Evolutionary conservation across 2,797 vertebrate species (phyloP), one percentile per base, ranked within the genome.

Genomic region (Naso thynnoides): DNA sequence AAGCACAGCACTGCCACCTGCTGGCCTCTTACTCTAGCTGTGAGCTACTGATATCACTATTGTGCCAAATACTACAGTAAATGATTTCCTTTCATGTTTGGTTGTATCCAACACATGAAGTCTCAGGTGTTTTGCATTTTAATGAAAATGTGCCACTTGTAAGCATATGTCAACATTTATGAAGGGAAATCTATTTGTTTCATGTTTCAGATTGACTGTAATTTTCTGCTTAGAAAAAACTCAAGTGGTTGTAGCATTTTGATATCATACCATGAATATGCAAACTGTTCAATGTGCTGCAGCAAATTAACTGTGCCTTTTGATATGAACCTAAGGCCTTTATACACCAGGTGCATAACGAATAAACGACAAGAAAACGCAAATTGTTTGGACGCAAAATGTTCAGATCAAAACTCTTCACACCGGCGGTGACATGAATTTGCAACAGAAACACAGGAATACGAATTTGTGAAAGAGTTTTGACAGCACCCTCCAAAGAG

Each of bases 1-100:
- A 8, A 11, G 26, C 31, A 47, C 44, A 38, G 6, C 27, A 55
- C 72, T 84, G 75, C 78, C 79, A 62, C 47, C 75, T 84, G 68
- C 48, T 79, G 76, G 70, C 26, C 24, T 33, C 26, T 50, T n/a
- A 41, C 45, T 42, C 38, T 9, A 55, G 11, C 62, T 15, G 15
- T 47, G 23, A 64, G 6, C 45, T 23, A 21, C 18, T 39, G 10
- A 55, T 10, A 4, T 29, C 11, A 52, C 9, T 19, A 4, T 1
- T 38, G 31, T n/a, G 23, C 29, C 13, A 29, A 54, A 69, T 3
- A 18, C 50, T n/a, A 16, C 29, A 47, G 10, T 23, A 23, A 56
- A 13, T 23, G 5, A 47, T 15, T 3, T 16, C 11, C 14, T 24
- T 52, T 29, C 1, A 48, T 57, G 29, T 48, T 1, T 55, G 58